A percentile compares a stretch with the other conserved stretches of the same genome.
These are phyloP conservation scores for Sinonovacula constricta DNA, from an alignment of 1,140 invertebrate species.

Conservation along the genomic window DNA sequence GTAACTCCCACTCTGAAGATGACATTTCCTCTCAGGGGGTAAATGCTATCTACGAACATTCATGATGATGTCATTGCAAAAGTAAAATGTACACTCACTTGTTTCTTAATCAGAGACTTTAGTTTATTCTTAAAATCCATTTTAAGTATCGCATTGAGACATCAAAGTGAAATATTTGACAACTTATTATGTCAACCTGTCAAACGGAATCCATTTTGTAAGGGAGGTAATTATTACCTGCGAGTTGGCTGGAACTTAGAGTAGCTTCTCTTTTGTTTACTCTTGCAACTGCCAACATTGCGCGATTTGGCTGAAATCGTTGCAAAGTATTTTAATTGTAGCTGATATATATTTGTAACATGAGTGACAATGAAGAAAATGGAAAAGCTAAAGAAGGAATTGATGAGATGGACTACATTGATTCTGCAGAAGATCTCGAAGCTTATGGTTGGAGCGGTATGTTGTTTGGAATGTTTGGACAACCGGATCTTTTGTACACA, in stretches of 20 bases:
- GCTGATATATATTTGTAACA: too few species aligned
- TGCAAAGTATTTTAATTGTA: too few species aligned
- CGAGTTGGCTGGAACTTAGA: not conserved
- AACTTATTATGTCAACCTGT: not conserved
- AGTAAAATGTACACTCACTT: conserved; percentile 58
- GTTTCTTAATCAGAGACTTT: conserved; percentile 66
- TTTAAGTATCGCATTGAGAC: too few species aligned
- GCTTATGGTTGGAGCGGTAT: conserved; percentile 60
- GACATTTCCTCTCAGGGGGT: too few species aligned
- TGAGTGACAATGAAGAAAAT: conserved; percentile 9
- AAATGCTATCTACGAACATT: too few species aligned
- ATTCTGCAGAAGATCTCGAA: conserved; percentile 53
- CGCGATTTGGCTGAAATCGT: too few species aligned
- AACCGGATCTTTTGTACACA: too few species aligned
- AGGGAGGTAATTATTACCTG: conserved; percentile 31
- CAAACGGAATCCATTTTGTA: not conserved
- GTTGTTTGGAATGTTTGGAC: too few species aligned
- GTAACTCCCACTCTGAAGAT: too few species aligned
- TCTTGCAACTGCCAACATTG: too few species aligned
- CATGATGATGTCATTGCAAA: too few species aligned
- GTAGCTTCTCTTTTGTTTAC: conserved; percentile 4
- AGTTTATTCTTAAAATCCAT: conserved; percentile 72
- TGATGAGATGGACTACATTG: conserved; percentile 36
- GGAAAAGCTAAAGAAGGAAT: not conserved
- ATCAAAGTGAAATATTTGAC: too few species aligned